Conservation (phyloP, 2,797 vertebrate species). For the Sternarchorhynchus goeldii region DNA sequence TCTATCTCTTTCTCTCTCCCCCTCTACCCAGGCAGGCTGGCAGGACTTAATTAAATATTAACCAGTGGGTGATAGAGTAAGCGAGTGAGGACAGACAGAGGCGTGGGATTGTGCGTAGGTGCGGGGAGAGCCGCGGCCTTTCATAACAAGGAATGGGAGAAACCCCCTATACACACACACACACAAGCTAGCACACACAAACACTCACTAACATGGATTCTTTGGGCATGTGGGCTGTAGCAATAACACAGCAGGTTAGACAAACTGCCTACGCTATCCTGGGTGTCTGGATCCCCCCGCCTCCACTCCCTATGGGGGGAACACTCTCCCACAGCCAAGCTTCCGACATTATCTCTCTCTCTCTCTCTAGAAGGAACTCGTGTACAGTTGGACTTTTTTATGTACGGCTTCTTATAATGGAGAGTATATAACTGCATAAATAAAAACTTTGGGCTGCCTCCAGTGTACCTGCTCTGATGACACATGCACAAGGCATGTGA, state of each 20-base stretch:
- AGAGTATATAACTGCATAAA: background rate
- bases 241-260: slow-evolving; percentile 55
- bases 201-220: slow-evolving; percentile 45
- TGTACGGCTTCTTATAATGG: background rate
- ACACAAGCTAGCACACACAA: slow-evolving; percentile 7
- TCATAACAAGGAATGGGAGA: slow-evolving; percentile 53
- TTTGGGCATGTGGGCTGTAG: slow-evolving; percentile 39
- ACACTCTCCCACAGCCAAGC: slow-evolving; percentile 47
- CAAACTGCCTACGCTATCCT: slow-evolving; percentile 49
- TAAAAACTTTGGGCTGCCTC: no score
- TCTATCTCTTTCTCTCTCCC: slow-evolving; percentile 43
- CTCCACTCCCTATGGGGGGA: slow-evolving; percentile 43
- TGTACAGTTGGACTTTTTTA: background rate
- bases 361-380: slow-evolving; percentile 22
- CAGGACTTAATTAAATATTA: slow-evolving; percentile 77
- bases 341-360: background rate
- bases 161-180: slow-evolving; percentile 47
- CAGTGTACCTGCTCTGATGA: no score
- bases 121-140: slow-evolving; percentile 66
- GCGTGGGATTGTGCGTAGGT: slow-evolving; percentile 66
- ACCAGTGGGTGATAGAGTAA: slow-evolving; percentile 57
- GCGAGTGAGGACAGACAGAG: slow-evolving; percentile 55
- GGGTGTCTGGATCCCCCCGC: slow-evolving; percentile 45
- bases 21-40: slow-evolving; percentile 61
- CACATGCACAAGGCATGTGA: no score